phyloP scores from a whole-genome alignment of 2,113 vertebrate genomes.

The Gila orcuttii region DNA sequence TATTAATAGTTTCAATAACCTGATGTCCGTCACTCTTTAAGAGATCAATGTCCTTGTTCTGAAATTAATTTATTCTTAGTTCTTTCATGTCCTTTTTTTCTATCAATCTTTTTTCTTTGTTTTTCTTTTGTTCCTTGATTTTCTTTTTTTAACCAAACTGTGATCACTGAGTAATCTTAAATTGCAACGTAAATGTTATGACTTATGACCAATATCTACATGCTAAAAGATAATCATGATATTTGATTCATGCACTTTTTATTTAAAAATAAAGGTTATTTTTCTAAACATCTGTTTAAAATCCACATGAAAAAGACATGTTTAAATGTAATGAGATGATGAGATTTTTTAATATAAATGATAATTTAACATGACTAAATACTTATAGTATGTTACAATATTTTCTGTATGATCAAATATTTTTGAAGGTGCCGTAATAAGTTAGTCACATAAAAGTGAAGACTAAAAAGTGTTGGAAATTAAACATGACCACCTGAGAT shows the following conservation, averaged over 20 bases:
- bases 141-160: neutral
- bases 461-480: neutral
- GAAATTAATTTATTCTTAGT: neutral
- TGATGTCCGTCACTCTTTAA: neutral
- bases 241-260: neutral
- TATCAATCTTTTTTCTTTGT: neutral
- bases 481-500: neutral
- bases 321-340: neutral
- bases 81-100: neutral
- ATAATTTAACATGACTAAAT: neutral
- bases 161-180: neutral
- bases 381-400: neutral
- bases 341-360: neutral
- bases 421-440: neutral
- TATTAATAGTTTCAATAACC: neutral
- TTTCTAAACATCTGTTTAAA: conserved; percentile 27
- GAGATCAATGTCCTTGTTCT: neutral
- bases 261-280: conserved; percentile 32
- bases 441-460: neutral
- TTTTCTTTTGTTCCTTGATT: neutral
- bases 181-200: neutral
- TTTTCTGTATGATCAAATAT: neutral
- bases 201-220: neutral
- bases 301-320: neutral
- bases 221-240: neutral